Base-by-base conservation (phyloP, 2,797 vertebrate species). In the Mus minutoides region DNA sequence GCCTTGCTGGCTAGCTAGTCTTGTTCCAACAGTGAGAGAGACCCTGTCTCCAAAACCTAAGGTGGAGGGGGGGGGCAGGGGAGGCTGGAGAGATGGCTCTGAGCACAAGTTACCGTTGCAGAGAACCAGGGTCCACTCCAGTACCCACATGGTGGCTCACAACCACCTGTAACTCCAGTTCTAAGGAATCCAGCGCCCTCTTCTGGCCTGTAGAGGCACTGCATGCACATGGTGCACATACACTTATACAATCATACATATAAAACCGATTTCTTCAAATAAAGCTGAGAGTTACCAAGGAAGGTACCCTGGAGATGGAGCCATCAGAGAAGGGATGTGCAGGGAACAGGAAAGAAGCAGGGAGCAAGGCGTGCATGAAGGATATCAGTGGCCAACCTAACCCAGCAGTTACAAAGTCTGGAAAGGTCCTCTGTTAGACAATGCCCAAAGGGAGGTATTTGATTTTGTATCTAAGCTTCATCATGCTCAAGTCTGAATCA, bases 381-480 rank as follows among this genome's bases (percentile, higher is more conserved):
- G 34, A 31, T 29, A 13, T 49, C 62, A 6, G 49, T 2, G 40
- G 49, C 56, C 73, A 31, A 37, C 31, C 49, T 46, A 46, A 17
- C 64, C 56, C 1, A 1, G 60, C 26, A 62, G 16, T 91, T n/a
- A 67, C 43, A 67, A 64, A 77, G 67, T 64, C 79, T 54, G 60
- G 67, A 54, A 40, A 60, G 60, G 21, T 69, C 8, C n/a, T 79
- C 12, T 29, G 21, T 82, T 58, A 94, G 73, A 26, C 71, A n/a
- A 16, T 16, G 14, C 16, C 78, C 91, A 86, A 49, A 56, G 16
- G 2, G 7, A 83, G 56, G 40, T 29, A n/a, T 79, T 94, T 49
- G 73, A 34, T 64, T 94, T 79, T 94, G 75, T 92, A 84, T 96
- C 88, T 49, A 92, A n/a, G 49, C 26, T n/a, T 82, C 69, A 37